Evolutionary conservation across 2,888 invertebrate species (phyloP).

Genomic region (Mythimna lalbum): DNA sequence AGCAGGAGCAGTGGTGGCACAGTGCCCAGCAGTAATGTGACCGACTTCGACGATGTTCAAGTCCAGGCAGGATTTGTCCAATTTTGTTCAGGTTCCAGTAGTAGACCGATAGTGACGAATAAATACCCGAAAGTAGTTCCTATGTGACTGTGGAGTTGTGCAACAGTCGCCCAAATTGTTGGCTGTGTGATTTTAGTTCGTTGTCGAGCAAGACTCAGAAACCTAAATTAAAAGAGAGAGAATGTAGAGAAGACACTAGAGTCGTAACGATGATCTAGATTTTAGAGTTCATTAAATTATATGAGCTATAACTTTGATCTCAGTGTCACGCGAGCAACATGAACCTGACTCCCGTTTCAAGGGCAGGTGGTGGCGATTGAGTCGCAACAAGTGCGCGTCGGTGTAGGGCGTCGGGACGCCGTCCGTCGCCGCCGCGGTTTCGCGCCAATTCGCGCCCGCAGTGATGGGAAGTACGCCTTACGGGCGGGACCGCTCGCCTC

Average conservation of each 20-base stretch:
- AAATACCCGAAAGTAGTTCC: neutral
- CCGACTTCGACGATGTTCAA: too few species aligned
- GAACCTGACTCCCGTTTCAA: conserved; percentile 76
- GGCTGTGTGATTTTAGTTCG: neutral
- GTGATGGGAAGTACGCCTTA: conserved; percentile 83
- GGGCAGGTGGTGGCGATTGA: conserved; percentile 69
- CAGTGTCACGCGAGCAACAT: conserved; percentile 45
- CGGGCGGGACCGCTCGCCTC: conserved; percentile 80
- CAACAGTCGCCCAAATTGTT: too few species aligned
- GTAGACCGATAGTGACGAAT: neutral
- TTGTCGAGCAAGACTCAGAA: neutral
- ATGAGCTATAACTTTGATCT: conserved; percentile 32
- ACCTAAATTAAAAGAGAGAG: neutral
- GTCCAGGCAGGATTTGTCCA: too few species aligned
- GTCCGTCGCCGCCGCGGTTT: conserved; percentile 69
- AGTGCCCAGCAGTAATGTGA: too few species aligned
- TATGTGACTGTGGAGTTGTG: too few species aligned
- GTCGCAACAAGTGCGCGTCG: conserved; percentile 86
- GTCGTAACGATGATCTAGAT: neutral
- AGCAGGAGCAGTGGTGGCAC: too few species aligned
- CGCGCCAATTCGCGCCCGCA: conserved; percentile 85
- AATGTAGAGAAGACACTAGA: neutral
- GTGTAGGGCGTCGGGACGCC: conserved; percentile 78
- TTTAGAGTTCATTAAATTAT: conserved; percentile 23
- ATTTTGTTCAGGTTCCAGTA: neutral